phyloP scores from a whole-genome alignment of 2,888 invertebrate species.

The Mesorhabditis sp. region DNA sequence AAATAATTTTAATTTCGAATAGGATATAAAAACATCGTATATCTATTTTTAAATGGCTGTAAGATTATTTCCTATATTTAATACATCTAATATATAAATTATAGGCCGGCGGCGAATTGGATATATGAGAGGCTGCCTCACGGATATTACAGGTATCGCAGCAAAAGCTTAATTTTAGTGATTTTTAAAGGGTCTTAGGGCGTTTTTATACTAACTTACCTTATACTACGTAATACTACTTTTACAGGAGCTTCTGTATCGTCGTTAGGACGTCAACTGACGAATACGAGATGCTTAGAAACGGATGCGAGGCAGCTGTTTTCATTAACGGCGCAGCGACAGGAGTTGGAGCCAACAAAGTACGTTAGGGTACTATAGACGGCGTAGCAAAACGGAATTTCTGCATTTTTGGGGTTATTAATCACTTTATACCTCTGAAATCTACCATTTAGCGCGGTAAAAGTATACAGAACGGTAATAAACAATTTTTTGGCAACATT shows the following conservation, averaged over 20 bases:
- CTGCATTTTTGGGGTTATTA: too few relatives aligned
- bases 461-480: too few relatives aligned
- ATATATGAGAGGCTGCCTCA: conserved; percentile 56
- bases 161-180: too few relatives aligned
- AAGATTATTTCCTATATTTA: conserved; percentile 5
- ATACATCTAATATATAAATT: conserved; percentile 8
- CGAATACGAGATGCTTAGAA: conserved; percentile 17
- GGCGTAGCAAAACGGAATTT: background rate
- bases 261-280: background rate
- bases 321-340: conserved; percentile 31
- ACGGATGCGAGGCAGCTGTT: conserved; percentile 37
- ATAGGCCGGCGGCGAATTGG: conserved; percentile 50
- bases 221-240: background rate
- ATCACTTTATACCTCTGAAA: background rate
- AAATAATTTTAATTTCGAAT: background rate
- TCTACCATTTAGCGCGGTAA: background rate
- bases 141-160: conserved; percentile 44
- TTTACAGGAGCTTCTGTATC: background rate
- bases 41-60: background rate
- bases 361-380: background rate
- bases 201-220: too few relatives aligned
- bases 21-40: background rate
- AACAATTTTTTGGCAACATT: too few relatives aligned
- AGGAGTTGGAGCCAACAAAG: conserved; percentile 27
- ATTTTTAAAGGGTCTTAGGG: too few relatives aligned